Percentiles rank a stretch among this genome's conserved stretches.
Conservation (phyloP, 2,797 vertebrate genomes). For the Ciconia nigra region DNA sequence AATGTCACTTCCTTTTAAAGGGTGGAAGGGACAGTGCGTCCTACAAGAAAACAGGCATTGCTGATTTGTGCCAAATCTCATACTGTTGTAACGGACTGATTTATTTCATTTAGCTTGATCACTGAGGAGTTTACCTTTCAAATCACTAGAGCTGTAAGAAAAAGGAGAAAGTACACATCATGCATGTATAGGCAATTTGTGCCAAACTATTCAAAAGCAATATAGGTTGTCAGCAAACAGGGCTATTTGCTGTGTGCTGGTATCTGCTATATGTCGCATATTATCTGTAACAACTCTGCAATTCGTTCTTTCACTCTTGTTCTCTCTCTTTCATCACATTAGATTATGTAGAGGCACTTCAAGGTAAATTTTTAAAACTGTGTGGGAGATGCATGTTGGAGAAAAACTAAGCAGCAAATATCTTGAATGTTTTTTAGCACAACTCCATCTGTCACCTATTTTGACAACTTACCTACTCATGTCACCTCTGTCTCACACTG, state of each 20-base stretch:
- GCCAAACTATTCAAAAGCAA: constrained; percentile 56
- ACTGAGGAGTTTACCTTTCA: constrained; percentile 1
- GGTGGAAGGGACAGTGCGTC: not conserved
- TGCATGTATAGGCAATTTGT: constrained; percentile 36
- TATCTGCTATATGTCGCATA: constrained; percentile 24
- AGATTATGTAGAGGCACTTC: constrained; percentile 63
- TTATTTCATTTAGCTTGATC: constrained; percentile 5
- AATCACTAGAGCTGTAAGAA: not conserved
- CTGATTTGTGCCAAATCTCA: not conserved
- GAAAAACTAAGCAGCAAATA: constrained; percentile 49
- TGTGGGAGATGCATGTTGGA: constrained; percentile 21
- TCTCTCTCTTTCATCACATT: constrained; percentile 66
- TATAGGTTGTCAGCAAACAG: constrained; percentile 59
- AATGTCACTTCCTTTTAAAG: not conserved
- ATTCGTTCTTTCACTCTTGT: constrained; percentile 42
- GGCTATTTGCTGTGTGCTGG: constrained; percentile 54
- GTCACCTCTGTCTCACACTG: constrained; percentile 28
- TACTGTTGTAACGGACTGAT: not conserved
- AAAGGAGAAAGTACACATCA: not conserved
- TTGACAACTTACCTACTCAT: constrained; percentile 61
- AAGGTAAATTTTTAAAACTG: constrained; percentile 66
- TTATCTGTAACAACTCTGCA: constrained; percentile 58
- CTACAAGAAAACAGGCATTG: not conserved
- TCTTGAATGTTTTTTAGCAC: constrained; percentile 48
- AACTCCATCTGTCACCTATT: constrained; percentile 52